Percentiles rank a stretch among this genome's conserved stretches.
Conservation (phyloP, 1,140 invertebrate genomes). For the Drosophila arawakana region DNA sequence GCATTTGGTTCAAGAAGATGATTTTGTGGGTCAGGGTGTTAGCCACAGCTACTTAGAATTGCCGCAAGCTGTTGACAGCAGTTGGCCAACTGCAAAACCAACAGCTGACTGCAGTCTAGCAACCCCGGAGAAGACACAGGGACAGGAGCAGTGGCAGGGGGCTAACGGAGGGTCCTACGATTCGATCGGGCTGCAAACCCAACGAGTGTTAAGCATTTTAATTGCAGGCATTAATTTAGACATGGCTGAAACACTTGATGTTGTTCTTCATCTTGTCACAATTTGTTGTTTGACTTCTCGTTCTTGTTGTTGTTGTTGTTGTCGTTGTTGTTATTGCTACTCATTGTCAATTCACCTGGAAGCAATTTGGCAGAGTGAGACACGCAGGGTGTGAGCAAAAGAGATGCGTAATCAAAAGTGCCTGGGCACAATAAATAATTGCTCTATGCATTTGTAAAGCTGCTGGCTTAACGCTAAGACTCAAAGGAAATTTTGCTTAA, state of each 20-base stretch:
- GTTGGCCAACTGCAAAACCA: constrained; percentile 41
- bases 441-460: constrained; percentile 38
- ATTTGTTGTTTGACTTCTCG: constrained; percentile 5
- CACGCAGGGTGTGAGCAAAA: neutral
- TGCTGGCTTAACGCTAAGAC: constrained; percentile 16
- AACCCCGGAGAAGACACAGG: too few relatives aligned
- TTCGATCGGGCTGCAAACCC: constrained; percentile 37
- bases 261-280: constrained; percentile 10
- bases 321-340: constrained; percentile 33
- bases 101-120: constrained; percentile 16
- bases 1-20: constrained; percentile 25
- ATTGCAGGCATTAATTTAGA: constrained; percentile 72
- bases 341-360: constrained; percentile 31
- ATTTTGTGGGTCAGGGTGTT: constrained; percentile 25
- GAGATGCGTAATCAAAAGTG: constrained; percentile 52
- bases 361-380: constrained; percentile 5
- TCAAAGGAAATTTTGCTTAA: constrained; percentile 16
- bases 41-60: constrained; percentile 51
- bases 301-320: neutral
- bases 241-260: constrained; percentile 31
- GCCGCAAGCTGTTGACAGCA: constrained; percentile 69
- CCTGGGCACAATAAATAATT: constrained; percentile 65
- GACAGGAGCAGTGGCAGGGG: too few relatives aligned
- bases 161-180: neutral
- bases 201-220: constrained; percentile 72